Percentiles rank a stretch among this genome's conserved stretches.
phyloP scores from a whole-genome alignment of 1,140 invertebrate species.

The Sitobion miscanthi region DNA sequence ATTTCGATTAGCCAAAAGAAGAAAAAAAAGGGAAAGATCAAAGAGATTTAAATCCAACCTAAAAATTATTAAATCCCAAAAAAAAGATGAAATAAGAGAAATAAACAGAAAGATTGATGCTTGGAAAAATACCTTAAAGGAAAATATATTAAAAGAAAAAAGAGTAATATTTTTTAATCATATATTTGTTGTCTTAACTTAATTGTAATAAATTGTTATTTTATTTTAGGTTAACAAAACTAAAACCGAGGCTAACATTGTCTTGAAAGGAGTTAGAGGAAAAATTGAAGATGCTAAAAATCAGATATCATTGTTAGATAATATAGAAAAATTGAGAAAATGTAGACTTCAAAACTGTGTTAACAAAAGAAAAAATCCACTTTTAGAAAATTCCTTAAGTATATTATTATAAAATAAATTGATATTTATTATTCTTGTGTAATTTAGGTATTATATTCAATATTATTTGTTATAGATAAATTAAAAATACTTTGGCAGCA shows the following conservation, averaged over 20 bases:
- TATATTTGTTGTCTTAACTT: neutral
- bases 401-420: slow-evolving; percentile 43
- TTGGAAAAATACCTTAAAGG: slow-evolving; percentile 69
- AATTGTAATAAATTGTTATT: neutral
- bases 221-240: slow-evolving; percentile 69
- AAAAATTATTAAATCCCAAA: slow-evolving; percentile 63
- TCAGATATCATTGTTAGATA: slow-evolving; percentile 68
- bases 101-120: slow-evolving; percentile 68
- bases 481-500: slow-evolving; percentile 59
- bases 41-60: slow-evolving; percentile 64
- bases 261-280: slow-evolving; percentile 72
- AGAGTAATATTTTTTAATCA: slow-evolving; percentile 63
- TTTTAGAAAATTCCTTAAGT: slow-evolving; percentile 60
- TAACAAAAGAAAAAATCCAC: slow-evolving; percentile 68
- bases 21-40: slow-evolving; percentile 67
- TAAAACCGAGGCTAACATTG: slow-evolving; percentile 72
- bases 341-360: slow-evolving; percentile 68
- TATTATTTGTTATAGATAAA: neutral
- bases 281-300: slow-evolving; percentile 74
- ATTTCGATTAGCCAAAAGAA: slow-evolving; percentile 65
- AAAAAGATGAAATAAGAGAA: slow-evolving; percentile 63
- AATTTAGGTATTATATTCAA: neutral
- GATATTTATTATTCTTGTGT: neutral
- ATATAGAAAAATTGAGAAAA: slow-evolving; percentile 69
- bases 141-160: slow-evolving; percentile 70